Conservation (phyloP, 1,140 invertebrate species). For the Eupristina koningsbergeri region DNA sequence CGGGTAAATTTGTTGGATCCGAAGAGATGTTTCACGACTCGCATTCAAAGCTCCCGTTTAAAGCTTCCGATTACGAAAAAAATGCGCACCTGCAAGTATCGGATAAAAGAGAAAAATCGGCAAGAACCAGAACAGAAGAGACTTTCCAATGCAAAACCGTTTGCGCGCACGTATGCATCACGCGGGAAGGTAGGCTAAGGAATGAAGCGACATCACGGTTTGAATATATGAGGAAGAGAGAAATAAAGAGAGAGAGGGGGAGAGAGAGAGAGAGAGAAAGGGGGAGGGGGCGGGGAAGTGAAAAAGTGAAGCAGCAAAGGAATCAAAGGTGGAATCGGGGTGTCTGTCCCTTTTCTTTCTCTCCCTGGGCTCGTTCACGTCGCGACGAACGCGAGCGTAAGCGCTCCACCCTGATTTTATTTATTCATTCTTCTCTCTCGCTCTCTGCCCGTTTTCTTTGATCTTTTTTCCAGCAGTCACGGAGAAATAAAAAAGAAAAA, state of each 20-base stretch:
- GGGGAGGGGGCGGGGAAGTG: conserved; percentile 31
- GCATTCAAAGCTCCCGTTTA: no score
- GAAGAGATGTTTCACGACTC: neutral
- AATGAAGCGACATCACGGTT: conserved; percentile 11
- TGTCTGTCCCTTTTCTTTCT: neutral
- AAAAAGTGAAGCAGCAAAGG: conserved; percentile 34
- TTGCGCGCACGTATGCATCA: conserved; percentile 10
- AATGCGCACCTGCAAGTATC: neutral
- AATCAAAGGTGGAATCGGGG: conserved; percentile 45
- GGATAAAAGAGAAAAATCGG: conserved; percentile 27
- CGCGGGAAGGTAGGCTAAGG: conserved; percentile 1
- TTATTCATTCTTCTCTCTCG: conserved; percentile 48
- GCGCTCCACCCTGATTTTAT: conserved; percentile 52
- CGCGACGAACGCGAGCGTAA: conserved; percentile 32
- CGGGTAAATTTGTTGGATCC: neutral
- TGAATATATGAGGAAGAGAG: conserved; percentile 2
- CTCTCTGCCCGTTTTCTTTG: conserved; percentile 28
- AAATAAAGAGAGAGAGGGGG: conserved; percentile 13
- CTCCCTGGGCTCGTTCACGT: neutral
- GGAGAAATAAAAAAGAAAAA: conserved; percentile 7
- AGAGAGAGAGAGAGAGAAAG: conserved; percentile 1
- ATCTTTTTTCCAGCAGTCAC: conserved; percentile 29
- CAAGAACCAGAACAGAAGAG: neutral
- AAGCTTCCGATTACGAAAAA: neutral
- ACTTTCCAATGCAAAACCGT: conserved; percentile 37